These are phyloP conservation scores for Anodontia alba DNA, from an alignment of 2,888 invertebrate species.

Conservation along the genomic window DNA sequence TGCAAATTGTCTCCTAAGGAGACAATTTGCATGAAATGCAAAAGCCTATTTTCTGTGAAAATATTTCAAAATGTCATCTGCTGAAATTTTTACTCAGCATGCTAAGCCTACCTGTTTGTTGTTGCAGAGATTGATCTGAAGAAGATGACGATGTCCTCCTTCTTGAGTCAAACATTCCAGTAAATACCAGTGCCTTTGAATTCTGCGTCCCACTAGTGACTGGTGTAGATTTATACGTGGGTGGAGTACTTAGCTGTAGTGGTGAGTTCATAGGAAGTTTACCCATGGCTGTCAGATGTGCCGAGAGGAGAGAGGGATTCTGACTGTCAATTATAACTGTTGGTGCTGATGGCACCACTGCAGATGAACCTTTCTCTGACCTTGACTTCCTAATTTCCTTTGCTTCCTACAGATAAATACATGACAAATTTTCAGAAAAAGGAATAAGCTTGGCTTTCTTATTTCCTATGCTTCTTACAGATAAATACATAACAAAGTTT, in stretches of 20 bases:
- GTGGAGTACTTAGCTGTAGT: neutral
- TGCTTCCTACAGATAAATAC: slow-evolving; percentile 65
- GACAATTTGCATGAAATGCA: no score
- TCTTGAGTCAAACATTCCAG: slow-evolving; percentile 34
- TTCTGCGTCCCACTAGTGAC: neutral
- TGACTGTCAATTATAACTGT: neutral
- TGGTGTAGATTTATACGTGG: neutral
- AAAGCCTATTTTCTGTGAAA: no score
- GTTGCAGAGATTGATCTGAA: neutral
- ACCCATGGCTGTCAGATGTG: slow-evolving; percentile 10
- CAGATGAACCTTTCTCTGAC: slow-evolving; percentile 26
- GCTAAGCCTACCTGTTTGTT: neutral
- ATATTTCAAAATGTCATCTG: no score
- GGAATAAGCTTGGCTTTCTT: slow-evolving; percentile 68
- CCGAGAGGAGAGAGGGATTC: slow-evolving; percentile 9
- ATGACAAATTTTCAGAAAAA: slow-evolving; percentile 56
- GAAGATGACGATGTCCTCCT: neutral
- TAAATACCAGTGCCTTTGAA: slow-evolving; percentile 33
- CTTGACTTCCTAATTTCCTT: slow-evolving; percentile 73
- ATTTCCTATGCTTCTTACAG: slow-evolving; percentile 75
- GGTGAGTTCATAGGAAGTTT: neutral
- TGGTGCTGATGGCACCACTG: neutral
- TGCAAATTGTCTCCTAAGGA: no score
- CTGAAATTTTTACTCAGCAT: no score
- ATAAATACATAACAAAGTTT: slow-evolving; percentile 43